Percentiles rank a stretch among this genome's conserved stretches.
These are phyloP conservation scores for Sturnira hondurensis DNA, from an alignment of 2,113 vertebrate species.

Conservation along the genomic window DNA sequence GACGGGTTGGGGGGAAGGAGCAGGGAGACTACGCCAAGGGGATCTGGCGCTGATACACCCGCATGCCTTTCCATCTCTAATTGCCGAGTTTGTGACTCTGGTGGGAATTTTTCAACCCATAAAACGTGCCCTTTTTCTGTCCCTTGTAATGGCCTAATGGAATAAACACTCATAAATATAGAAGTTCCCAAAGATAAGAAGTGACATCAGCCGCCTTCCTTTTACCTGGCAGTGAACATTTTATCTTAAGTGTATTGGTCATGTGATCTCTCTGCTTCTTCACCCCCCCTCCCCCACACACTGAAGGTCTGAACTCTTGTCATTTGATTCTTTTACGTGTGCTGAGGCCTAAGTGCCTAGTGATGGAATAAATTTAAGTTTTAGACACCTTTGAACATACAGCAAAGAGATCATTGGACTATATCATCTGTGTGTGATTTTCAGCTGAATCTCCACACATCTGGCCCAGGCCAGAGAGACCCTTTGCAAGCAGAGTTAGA, in stretches of 20 bases:
- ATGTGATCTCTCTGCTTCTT: not conserved
- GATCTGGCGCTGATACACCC: not conserved
- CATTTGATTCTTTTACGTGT: constrained; percentile 6
- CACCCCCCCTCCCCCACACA: not conserved
- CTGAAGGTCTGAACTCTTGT: not conserved
- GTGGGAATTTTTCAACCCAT: constrained; percentile 65
- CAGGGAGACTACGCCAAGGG: not conserved
- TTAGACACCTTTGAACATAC: not conserved
- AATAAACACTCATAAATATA: constrained; percentile 69
- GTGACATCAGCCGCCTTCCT: not conserved
- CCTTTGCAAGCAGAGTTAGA: not conserved
- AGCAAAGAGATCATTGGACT: not conserved
- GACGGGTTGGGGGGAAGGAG: not conserved
- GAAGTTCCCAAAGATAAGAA: constrained; percentile 62
- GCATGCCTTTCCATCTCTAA: constrained; percentile 42
- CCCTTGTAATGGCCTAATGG: constrained; percentile 60
- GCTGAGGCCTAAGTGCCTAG: not conserved
- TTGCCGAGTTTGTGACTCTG: constrained; percentile 57
- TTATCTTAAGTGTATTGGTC: not conserved
- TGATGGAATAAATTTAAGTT: constrained; percentile 18
- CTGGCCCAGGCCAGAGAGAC: not conserved
- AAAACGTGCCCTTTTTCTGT: constrained; percentile 57
- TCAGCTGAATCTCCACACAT: not conserved
- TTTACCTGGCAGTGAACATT: constrained; percentile 28
- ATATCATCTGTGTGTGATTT: not conserved